Base-by-base conservation (phyloP, 2,797 vertebrate species). In the Iguana delicatissima region DNA sequence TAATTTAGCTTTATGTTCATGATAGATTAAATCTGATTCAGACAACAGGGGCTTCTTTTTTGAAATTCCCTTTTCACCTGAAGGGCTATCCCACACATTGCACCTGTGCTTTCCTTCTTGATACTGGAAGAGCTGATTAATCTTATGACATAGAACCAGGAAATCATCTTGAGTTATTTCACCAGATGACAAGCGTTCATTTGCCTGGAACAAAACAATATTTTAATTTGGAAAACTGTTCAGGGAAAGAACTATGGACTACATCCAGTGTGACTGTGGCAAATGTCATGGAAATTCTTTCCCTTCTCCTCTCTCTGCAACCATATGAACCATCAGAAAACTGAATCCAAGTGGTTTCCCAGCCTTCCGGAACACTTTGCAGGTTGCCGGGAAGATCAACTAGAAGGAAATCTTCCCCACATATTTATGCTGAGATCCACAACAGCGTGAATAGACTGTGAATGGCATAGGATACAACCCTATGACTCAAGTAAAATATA, bases 81-180 rank as follows among this genome's bases (percentile, higher is more conserved):
- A 94, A 14, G 98, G 92, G 73, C 96, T 98, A 87, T 98, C 98
- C 98, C 98, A 99, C 72, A 97, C 97, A 90, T 97, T 98, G 0
- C 98, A 98, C 85, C 98, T 97, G 95, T 98, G 98, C 95, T 98
- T 99, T 97, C 98, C 99, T 96, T 99, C 98, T 97, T 99, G 99
- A 94, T 99, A 99, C 95, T 99, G 99, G 97, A 99, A 99, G 84
- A 99, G 97, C 87, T 99, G 98, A 35, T 98, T 98, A 95, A 99
- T 99, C 97, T 99, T 98, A 97, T 99, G 99, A 89, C 98, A 99
- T 93, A 99, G 98, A 94, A 98, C 95, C 55, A 99, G 98, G 94
- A 99, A 99, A 35, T 99, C 98, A 85, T 99, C 99, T 91, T 98
- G 98, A 2, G 98, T 98, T 94, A 99, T 99, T 97, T 99, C 99